Evolutionary conservation across 2,113 vertebrate species (phyloP).

Genomic region (human): GRCh38 chr17:59758001-59758500

Average conservation of each 20-base stretch:
- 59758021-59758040: no score
- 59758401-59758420: not conserved
- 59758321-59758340: not conserved
- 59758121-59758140: no score
- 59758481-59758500: not conserved
- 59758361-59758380: not conserved
- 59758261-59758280: not conserved
- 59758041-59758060: no score
- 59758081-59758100: no score
- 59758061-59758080: no score
- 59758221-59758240: not conserved
- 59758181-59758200: not conserved
- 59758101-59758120: no score
- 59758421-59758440: not conserved
- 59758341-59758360: not conserved
- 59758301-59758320: not conserved
- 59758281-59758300: not conserved
- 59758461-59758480: not conserved
- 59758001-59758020: no score
- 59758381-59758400: not conserved
- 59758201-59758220: not conserved
- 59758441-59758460: not conserved
- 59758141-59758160: not conserved
- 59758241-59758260: not conserved
- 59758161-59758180: constrained; percentile 10